Percentiles rank a stretch among this genome's conserved stretches.
phyloP scores from a whole-genome alignment of 2,113 vertebrate species.

The Lepidothrix coronata region DNA sequence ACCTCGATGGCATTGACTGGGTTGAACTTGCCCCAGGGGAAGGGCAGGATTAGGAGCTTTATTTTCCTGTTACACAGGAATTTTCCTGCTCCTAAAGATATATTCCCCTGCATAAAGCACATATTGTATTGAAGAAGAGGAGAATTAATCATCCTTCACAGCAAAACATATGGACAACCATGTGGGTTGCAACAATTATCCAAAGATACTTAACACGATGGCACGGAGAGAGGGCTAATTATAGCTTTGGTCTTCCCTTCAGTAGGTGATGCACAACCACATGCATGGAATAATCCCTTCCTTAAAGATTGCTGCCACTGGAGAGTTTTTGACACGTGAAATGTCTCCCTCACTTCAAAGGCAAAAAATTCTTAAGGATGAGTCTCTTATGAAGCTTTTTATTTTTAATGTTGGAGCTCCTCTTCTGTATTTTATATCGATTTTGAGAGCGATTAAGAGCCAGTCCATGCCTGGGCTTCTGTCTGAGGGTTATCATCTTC shows the following conservation, averaged over 20 bases:
- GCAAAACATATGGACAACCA: slow-evolving; percentile 17
- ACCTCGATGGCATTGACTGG: background rate
- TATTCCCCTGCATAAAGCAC: background rate
- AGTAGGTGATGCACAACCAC: background rate
- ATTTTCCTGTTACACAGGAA: background rate
- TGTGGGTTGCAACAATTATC: slow-evolving; percentile 38
- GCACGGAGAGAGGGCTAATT: slow-evolving; percentile 1
- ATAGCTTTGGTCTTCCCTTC: slow-evolving; percentile 19
- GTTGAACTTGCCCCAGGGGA: background rate
- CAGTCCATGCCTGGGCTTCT: background rate
- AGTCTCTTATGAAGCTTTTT: background rate
- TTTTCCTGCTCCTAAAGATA: background rate
- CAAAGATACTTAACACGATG: background rate
- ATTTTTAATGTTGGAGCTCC: background rate
- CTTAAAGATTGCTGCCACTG: background rate
- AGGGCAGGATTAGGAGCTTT: background rate
- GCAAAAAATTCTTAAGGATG: background rate
- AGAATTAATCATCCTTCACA: background rate
- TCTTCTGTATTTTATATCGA: background rate
- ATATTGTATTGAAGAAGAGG: background rate
- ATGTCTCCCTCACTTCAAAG: background rate
- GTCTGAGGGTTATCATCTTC: background rate
- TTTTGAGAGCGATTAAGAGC: background rate
- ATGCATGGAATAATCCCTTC: background rate
- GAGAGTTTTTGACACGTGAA: background rate